Evolutionary conservation across 1,140 invertebrate species (phyloP).

Genomic region (Panulirus ornatus): DNA sequence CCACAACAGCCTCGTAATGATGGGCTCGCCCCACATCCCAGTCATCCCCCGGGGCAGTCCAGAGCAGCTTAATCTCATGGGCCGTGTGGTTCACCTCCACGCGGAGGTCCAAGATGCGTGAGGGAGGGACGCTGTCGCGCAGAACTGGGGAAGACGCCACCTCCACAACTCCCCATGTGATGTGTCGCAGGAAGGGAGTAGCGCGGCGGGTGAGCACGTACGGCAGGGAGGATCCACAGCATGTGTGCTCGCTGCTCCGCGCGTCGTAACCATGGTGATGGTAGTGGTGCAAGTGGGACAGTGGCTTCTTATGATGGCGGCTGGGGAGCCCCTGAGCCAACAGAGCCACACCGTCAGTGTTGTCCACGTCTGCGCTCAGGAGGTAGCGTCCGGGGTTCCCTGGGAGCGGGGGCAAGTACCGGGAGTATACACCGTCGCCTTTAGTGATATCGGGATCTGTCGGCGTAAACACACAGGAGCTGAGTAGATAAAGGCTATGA

Average conservation of each 20-base stretch:
- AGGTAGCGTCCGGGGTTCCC: constrained; percentile 74
- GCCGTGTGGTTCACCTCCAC: constrained; percentile 71
- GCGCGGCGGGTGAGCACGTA: constrained; percentile 56
- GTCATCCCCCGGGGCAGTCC: constrained; percentile 77
- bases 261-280: constrained; percentile 41
- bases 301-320: constrained; percentile 60
- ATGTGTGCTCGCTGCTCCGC: constrained; percentile 43
- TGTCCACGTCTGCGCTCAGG: constrained; percentile 60
- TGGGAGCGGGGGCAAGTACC: constrained; percentile 81
- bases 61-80: constrained; percentile 76
- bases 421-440: constrained; percentile 84
- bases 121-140: constrained; percentile 76
- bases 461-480: background rate
- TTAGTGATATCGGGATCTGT: constrained; percentile 83
- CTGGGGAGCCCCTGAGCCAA: constrained; percentile 60
- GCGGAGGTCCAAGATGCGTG: constrained; percentile 77
- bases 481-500: no score
- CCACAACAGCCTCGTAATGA: constrained; percentile 74
- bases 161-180: constrained; percentile 68
- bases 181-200: constrained; percentile 69
- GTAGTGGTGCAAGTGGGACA: constrained; percentile 48
- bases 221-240: constrained; percentile 69
- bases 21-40: constrained; percentile 76
- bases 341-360: constrained; percentile 69
- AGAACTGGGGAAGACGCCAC: constrained; percentile 42